Conservation (phyloP, 2,888 invertebrate species). For the Myopa testacea region DNA sequence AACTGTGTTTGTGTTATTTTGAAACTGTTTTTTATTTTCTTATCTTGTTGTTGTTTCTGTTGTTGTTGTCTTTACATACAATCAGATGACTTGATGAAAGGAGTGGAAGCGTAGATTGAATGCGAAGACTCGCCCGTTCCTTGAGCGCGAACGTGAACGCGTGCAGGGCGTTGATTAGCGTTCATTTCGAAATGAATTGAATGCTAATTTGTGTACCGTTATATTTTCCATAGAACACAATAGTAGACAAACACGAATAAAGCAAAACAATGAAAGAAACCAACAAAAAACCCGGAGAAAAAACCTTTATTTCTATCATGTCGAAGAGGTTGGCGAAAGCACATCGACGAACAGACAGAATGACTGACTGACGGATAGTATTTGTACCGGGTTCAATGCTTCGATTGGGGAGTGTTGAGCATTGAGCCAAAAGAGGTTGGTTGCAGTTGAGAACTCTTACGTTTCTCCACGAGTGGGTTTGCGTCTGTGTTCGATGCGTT, state of each 20-base stretch:
- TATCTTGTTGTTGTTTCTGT: slow-evolving; percentile 30
- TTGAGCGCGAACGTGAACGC: slow-evolving; percentile 16
- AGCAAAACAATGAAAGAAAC: slow-evolving; percentile 1
- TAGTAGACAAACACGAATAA: slow-evolving; percentile 3
- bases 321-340: not conserved
- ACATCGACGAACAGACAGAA: not conserved
- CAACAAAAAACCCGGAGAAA: not conserved
- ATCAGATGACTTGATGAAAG: not conserved
- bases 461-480: not conserved
- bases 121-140: not conserved
- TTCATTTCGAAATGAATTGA: slow-evolving; percentile 57
- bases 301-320: not conserved
- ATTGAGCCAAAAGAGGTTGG: not conserved
- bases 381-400: slow-evolving; percentile 11
- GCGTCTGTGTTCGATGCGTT: not conserved
- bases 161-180: slow-evolving; percentile 59
- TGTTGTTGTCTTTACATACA: slow-evolving; percentile 38
- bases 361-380: not conserved
- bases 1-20: not conserved
- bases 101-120: slow-evolving; percentile 20
- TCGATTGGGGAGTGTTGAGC: slow-evolving; percentile 9
- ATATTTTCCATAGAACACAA: slow-evolving; percentile 42
- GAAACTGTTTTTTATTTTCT: not conserved
- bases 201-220: slow-evolving; percentile 63
- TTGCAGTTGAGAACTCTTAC: not conserved